These are phyloP conservation scores for Botia kubotai DNA, from an alignment of 2,797 vertebrate genomes.

Conservation along the genomic window DNA sequence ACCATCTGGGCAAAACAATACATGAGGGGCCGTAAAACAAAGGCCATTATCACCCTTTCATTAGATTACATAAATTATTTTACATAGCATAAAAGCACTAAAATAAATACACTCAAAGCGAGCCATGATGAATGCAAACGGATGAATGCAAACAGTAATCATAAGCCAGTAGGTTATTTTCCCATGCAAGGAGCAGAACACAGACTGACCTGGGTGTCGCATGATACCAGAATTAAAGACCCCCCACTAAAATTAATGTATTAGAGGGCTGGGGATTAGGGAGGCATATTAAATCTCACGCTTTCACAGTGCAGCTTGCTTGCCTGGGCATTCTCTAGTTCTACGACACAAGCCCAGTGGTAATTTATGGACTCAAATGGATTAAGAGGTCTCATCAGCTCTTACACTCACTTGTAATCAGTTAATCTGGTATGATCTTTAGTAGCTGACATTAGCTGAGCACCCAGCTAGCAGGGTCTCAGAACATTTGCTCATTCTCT, in stretches of 20 bases:
- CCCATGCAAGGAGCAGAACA: slow-evolving; percentile 73
- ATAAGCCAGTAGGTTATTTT: slow-evolving; percentile 53
- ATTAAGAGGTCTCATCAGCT: slow-evolving; percentile 29
- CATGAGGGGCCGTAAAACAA: slow-evolving; percentile 75
- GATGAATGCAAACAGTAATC: slow-evolving; percentile 73
- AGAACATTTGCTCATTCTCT: too few relatives aligned
- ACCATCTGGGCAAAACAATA: slow-evolving; percentile 82
- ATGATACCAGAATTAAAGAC: slow-evolving; percentile 79
- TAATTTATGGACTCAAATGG: too few relatives aligned
- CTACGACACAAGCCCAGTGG: slow-evolving; percentile 2
- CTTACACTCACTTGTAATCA: slow-evolving; percentile 66
- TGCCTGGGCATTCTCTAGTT: slow-evolving; percentile 30
- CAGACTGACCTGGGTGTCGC: slow-evolving; percentile 72
- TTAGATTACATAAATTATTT: slow-evolving; percentile 75
- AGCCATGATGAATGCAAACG: slow-evolving; percentile 70
- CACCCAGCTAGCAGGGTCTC: slow-evolving; percentile 1
- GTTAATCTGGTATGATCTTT: slow-evolving; percentile 55
- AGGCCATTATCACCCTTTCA: slow-evolving; percentile 71
- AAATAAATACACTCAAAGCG: slow-evolving; percentile 77
- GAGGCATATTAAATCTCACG: slow-evolving; percentile 64
- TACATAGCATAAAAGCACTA: slow-evolving; percentile 71
- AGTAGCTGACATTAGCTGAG: slow-evolving; percentile 45
- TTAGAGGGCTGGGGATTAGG: slow-evolving; percentile 75
- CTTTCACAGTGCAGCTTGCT: slow-evolving; percentile 28
- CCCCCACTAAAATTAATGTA: slow-evolving; percentile 74